These are phyloP conservation scores for Drosophila borborema DNA, from an alignment of 2,888 invertebrate genomes.

Conservation along the genomic window DNA sequence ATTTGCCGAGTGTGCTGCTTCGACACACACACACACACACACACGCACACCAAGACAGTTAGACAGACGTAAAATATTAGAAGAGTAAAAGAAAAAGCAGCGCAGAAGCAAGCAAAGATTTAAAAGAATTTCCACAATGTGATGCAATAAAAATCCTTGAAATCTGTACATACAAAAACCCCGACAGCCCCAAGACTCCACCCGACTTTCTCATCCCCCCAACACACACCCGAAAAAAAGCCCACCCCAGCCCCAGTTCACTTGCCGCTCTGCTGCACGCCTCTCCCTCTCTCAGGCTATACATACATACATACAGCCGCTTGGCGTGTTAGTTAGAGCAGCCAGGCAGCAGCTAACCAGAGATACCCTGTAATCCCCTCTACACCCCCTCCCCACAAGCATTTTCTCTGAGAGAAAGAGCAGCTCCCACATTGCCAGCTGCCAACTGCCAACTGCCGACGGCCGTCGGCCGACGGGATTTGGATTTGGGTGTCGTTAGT, in stretches of 20 bases:
- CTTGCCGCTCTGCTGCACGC: conserved; percentile 5
- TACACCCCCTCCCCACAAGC: too few relatives aligned
- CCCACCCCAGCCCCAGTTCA: neutral
- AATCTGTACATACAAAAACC: conserved; percentile 64
- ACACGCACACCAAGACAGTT: conserved; percentile 16
- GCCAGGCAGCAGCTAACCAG: conserved; percentile 42
- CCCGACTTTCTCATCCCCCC: neutral
- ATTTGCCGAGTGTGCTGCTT: conserved; percentile 40
- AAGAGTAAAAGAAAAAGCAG: conserved; percentile 76
- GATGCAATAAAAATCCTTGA: conserved; percentile 82
- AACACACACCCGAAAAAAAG: neutral
- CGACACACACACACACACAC: conserved; percentile 15
- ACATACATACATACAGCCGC: conserved; percentile 8
- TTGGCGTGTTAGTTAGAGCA: conserved; percentile 44
- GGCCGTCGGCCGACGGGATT: conserved; percentile 77
- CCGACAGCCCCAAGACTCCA: conserved; percentile 3
- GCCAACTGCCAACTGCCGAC: conserved; percentile 53
- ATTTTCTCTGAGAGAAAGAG: conserved; percentile 16
- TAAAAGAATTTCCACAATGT: conserved; percentile 82
- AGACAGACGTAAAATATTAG: conserved; percentile 68
- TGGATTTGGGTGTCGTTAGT: conserved; percentile 77
- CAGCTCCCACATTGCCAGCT: conserved; percentile 27
- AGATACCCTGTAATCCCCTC: neutral
- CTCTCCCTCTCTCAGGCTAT: neutral
- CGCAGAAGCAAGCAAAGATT: conserved; percentile 79